phyloP scores from a whole-genome alignment of 2,888 invertebrate genomes.

The Rhingia rostrata region DNA sequence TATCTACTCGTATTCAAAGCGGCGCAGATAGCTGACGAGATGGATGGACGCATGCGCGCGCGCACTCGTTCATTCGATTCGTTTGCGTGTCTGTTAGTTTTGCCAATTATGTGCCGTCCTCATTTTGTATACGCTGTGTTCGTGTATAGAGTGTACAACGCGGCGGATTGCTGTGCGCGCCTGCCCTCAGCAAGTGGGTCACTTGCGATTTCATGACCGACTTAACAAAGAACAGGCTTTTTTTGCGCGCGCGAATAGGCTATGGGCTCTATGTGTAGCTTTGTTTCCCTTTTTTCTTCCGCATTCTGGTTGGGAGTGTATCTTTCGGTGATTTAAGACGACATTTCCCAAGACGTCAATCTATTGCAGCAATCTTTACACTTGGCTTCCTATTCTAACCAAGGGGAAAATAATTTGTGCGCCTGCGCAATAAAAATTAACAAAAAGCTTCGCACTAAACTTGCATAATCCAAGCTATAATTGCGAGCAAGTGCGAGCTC shows the following conservation, averaged over 20 bases:
- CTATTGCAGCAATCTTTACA: slow-evolving; percentile 65
- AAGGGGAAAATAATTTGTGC: slow-evolving; percentile 44
- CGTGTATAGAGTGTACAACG: slow-evolving; percentile 3
- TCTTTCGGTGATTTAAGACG: slow-evolving; percentile 22
- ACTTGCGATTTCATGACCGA: slow-evolving; percentile 83
- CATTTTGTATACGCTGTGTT: slow-evolving; percentile 51
- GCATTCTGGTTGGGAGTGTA: slow-evolving; percentile 49
- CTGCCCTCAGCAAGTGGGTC: slow-evolving; percentile 79
- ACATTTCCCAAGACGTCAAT: slow-evolving; percentile 17
- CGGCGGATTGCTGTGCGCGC: slow-evolving; percentile 9
- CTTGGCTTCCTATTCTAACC: slow-evolving; percentile 61
- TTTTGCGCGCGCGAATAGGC: slow-evolving; percentile 17
- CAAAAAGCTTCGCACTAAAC: slow-evolving; percentile 41
- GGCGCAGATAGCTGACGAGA: neutral
- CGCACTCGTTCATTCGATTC: slow-evolving; percentile 38
- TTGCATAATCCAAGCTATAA: slow-evolving; percentile 63
- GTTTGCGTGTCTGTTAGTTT: slow-evolving; percentile 73
- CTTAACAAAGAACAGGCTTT: slow-evolving; percentile 76
- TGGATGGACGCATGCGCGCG: slow-evolving; percentile 58
- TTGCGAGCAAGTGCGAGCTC: slow-evolving; percentile 22
- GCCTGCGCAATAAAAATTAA: slow-evolving; percentile 24
- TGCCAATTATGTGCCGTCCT: slow-evolving; percentile 76
- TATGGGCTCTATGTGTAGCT: slow-evolving; percentile 30
- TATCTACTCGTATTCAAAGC: slow-evolving; percentile 47
- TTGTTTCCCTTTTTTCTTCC: slow-evolving; percentile 51